These are phyloP conservation scores for Montipora sp. DNA, from an alignment of 64 coral and sea anemone genomes.

Conservation along the genomic window DNA sequence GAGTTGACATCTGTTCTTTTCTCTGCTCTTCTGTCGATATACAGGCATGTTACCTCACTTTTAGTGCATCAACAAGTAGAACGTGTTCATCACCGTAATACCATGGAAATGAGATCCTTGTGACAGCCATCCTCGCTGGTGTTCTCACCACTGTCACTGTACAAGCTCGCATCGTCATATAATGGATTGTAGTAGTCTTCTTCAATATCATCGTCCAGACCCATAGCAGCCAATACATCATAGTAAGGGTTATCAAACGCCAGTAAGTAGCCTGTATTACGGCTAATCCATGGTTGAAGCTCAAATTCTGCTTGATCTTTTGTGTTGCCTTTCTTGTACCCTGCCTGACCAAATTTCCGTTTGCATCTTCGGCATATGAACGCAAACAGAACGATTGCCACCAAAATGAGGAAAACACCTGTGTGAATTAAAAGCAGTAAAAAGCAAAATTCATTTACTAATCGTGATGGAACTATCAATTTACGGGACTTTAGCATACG, in stretches of 20 bases:
- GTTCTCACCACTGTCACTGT: slow-evolving; percentile 85
- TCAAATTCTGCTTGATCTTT: slow-evolving; percentile 92
- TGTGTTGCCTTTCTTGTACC: slow-evolving; percentile 62
- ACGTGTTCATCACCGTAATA: background rate
- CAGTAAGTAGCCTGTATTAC: slow-evolving; percentile 79
- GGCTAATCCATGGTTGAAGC: slow-evolving; percentile 81
- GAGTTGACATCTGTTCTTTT: background rate
- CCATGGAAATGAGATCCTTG: slow-evolving; percentile 75
- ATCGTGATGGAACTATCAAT: too few species aligned
- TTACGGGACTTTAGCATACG: too few species aligned
- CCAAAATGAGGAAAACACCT: slow-evolving; percentile 44
- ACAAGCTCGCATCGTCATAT: slow-evolving; percentile 92
- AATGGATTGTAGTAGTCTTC: slow-evolving; percentile 92
- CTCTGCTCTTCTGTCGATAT: background rate
- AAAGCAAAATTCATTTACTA: too few species aligned
- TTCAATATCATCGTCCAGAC: slow-evolving; percentile 95
- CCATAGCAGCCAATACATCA: slow-evolving; percentile 96
- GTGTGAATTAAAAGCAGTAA: background rate
- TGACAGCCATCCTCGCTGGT: slow-evolving; percentile 87
- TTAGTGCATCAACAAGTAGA: too few species aligned
- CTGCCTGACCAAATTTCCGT: slow-evolving; percentile 21
- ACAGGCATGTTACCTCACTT: background rate
- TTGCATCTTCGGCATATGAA: slow-evolving; percentile 32
- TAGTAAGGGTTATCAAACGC: slow-evolving; percentile 99
- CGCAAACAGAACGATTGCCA: slow-evolving; percentile 17